Percentiles rank a stretch among this genome's conserved stretches.
Evolutionary conservation across 2,888 invertebrate species (phyloP).

Genomic region (Cryptophagus acutangulus): DNA sequence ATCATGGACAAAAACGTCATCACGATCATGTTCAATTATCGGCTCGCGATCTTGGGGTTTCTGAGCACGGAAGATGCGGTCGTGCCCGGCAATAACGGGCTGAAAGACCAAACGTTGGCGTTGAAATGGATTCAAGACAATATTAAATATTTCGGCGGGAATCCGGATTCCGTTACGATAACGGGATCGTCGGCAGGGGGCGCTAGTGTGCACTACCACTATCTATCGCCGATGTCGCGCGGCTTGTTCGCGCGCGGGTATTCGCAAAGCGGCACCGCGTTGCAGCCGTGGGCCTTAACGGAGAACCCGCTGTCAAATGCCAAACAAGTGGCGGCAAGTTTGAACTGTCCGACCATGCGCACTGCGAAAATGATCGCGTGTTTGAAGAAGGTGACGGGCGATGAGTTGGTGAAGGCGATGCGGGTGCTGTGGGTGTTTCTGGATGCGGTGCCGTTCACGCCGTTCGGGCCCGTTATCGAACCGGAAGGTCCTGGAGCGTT

Average conservation of each 20-base stretch:
- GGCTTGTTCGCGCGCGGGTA: slow-evolving; percentile 45
- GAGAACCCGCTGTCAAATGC: slow-evolving; percentile 31
- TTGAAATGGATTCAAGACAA: slow-evolving; percentile 63
- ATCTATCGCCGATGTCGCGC: slow-evolving; percentile 57
- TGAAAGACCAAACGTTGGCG: slow-evolving; percentile 67
- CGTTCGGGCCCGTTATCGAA: background rate
- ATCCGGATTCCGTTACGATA: slow-evolving; percentile 61
- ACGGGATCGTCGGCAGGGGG: slow-evolving; percentile 67
- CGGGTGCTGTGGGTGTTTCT: no score
- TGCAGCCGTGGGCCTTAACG: slow-evolving; percentile 33
- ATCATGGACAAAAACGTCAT: slow-evolving; percentile 60
- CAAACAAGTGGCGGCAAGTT: slow-evolving; percentile 25
- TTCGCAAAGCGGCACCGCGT: slow-evolving; percentile 38
- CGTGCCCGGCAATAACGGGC: slow-evolving; percentile 64
- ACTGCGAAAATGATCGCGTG: slow-evolving; percentile 34
- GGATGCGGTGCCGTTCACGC: background rate
- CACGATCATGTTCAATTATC: slow-evolving; percentile 61
- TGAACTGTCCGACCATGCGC: slow-evolving; percentile 34
- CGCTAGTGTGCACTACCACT: slow-evolving; percentile 67
- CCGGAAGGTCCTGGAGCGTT: background rate
- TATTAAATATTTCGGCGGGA: slow-evolving; percentile 63
- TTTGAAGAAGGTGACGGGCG: slow-evolving; percentile 31
- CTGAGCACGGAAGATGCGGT: slow-evolving; percentile 65
- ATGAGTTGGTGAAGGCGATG: slow-evolving; percentile 28
- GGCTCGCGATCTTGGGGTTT: slow-evolving; percentile 58